Conservation (phyloP, 2,888 invertebrate genomes). For the Drosophila vallismaia region DNA sequence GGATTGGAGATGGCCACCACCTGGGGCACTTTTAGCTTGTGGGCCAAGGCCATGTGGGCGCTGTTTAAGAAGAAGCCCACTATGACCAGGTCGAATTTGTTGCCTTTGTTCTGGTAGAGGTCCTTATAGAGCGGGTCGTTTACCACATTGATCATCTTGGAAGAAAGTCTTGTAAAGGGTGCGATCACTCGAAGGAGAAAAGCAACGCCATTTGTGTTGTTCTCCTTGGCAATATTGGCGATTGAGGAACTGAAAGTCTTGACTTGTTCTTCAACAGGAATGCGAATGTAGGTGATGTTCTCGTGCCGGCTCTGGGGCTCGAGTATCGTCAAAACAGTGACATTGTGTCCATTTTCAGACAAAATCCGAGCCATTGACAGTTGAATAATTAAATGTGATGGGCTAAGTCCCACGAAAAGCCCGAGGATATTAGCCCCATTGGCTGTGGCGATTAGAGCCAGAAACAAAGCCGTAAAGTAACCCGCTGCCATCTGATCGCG, state of each 20-base stretch:
- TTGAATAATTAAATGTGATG: slow-evolving; percentile 79
- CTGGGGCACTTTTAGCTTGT: slow-evolving; percentile 74
- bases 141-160: slow-evolving; percentile 54
- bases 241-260: slow-evolving; percentile 28
- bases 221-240: slow-evolving; percentile 39
- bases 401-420: slow-evolving; percentile 69
- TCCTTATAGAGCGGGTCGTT: slow-evolving; percentile 57
- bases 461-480: neutral
- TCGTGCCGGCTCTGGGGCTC: slow-evolving; percentile 62
- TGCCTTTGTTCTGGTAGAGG: slow-evolving; percentile 68
- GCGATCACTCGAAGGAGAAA: neutral
- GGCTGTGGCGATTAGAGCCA: neutral
- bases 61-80: slow-evolving; percentile 71
- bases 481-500: slow-evolving; percentile 5
- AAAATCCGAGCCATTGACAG: slow-evolving; percentile 72
- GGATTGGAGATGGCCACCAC: slow-evolving; percentile 55
- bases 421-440: slow-evolving; percentile 74
- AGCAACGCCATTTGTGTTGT: slow-evolving; percentile 37
- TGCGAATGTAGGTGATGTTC: slow-evolving; percentile 57
- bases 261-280: slow-evolving; percentile 55
- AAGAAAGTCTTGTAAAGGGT: slow-evolving; percentile 22
- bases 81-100: slow-evolving; percentile 75
- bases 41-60: slow-evolving; percentile 25
- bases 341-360: slow-evolving; percentile 79
- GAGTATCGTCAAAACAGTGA: slow-evolving; percentile 74